Conservation (phyloP, 1,140 invertebrate genomes). For the Sarcophaga bullata region DNA sequence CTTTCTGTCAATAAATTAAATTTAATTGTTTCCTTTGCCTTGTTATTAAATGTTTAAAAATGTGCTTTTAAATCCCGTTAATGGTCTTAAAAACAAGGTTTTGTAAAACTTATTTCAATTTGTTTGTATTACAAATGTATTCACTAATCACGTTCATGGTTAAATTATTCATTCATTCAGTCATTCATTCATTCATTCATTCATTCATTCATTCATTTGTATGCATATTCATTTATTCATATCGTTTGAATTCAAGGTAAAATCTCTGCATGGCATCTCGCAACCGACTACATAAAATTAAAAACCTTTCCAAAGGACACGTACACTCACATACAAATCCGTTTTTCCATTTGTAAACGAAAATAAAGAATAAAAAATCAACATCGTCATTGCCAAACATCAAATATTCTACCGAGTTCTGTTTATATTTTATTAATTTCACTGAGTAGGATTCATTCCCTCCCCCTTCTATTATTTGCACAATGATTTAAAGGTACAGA, state of each 20-base stretch:
- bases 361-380: no score
- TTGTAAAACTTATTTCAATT: not conserved
- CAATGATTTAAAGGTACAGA: no score
- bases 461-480: no score
- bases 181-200: not conserved
- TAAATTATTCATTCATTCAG: not conserved
- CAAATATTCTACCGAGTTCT: no score
- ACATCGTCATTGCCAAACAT: no score
- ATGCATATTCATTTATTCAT: not conserved
- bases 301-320: not conserved
- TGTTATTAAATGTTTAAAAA: no score
- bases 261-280: not conserved
- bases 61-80: no score
- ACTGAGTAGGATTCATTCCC: no score
- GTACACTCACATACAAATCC: not conserved
- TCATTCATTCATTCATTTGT: not conserved
- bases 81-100: not conserved
- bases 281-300: not conserved
- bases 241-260: not conserved
- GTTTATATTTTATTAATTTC: no score
- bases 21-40: no score
- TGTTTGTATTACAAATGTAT: not conserved
- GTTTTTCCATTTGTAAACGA: not conserved
- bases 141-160: constrained; percentile 4
- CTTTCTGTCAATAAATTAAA: no score